Evolutionary conservation across 2,888 invertebrate genomes (phyloP).

Genomic region (Dioctria rufipes): DNA sequence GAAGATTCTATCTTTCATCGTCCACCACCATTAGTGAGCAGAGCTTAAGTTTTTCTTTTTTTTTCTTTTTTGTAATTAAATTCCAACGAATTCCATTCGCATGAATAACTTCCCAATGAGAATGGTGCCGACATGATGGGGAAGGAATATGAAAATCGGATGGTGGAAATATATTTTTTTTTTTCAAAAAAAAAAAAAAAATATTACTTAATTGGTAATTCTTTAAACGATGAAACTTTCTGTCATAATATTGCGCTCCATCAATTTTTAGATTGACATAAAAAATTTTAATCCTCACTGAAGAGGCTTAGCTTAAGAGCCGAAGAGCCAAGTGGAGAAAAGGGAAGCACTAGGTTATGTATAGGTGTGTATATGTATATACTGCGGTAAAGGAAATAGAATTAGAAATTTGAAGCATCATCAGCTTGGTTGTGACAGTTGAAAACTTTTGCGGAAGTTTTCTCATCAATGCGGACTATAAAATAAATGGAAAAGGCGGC

Average conservation of each 20-base stretch:
- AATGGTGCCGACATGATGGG: not conserved
- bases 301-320: slow-evolving; percentile 27
- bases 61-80: slow-evolving; percentile 37
- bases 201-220: slow-evolving; percentile 45
- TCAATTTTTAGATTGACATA: slow-evolving; percentile 49
- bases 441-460: slow-evolving; percentile 32
- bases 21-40: slow-evolving; percentile 19
- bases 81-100: slow-evolving; percentile 44
- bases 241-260: slow-evolving; percentile 47
- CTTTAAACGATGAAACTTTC: slow-evolving; percentile 31
- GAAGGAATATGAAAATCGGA: not conserved
- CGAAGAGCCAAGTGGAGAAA: too few species aligned
- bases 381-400: too few species aligned
- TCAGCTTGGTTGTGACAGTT: slow-evolving; percentile 33
- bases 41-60: slow-evolving; percentile 27
- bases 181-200: not conserved
- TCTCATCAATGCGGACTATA: slow-evolving; percentile 41
- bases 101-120: slow-evolving; percentile 19
- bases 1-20: slow-evolving; percentile 17
- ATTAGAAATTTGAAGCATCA: not conserved
- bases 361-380: too few species aligned
- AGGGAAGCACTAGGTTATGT: too few species aligned
- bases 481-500: slow-evolving; percentile 36
- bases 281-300: slow-evolving; percentile 47
- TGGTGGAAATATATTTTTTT: not conserved